Evolutionary conservation across 2,113 vertebrate genomes (phyloP), one percentile per base, ranked within the genome.

Genomic region (Dendropsophus ebraccatus): DNA sequence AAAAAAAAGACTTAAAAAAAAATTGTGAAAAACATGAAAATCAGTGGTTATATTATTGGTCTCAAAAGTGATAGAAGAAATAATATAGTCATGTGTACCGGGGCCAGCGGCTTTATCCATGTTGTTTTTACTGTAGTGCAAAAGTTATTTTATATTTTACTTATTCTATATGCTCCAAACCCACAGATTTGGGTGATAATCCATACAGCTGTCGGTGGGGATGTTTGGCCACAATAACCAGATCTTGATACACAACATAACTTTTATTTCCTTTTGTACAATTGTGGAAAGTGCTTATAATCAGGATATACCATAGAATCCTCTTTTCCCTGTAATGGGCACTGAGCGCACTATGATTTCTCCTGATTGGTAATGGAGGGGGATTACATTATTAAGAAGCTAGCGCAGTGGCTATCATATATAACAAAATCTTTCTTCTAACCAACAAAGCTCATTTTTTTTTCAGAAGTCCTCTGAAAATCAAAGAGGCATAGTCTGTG

Each of bases 121-220:
- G 75, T 41, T 60, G 75, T 79, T 78, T 84, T 70, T 70, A 52
- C 47, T 75, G 4, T 37, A 54, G 54, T 35, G 25, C 74, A 69
- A 70, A 28, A 69, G 17, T 69, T 69, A 79, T 78, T 69, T 52
- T 23, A 32, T 65, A 45, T 41, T 7, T 49, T 32, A 7, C 35
- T 58, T 83, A 76, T 77, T 75, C 28, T 76, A 77, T 67, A 77
- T n/a, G 41, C 16, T 67, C 5, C 49, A 60, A 67, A 67, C 37
- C 58, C 28, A n/a, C 28, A 41, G 35, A 49, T 77, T 56, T 77
- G 56, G 83, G 83, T 78, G 73, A 78, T 85, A 85, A 85, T 85
- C 41, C 60, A 30, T 25, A 69, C 52, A 30, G 37, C 54, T 65
- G 56, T 77, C 37, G 37, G 13, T 60, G 28, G 83, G 58, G 35